Evolutionary conservation across 2,888 invertebrate genomes (phyloP).

Genomic region (Drosophila bunnanda): DNA sequence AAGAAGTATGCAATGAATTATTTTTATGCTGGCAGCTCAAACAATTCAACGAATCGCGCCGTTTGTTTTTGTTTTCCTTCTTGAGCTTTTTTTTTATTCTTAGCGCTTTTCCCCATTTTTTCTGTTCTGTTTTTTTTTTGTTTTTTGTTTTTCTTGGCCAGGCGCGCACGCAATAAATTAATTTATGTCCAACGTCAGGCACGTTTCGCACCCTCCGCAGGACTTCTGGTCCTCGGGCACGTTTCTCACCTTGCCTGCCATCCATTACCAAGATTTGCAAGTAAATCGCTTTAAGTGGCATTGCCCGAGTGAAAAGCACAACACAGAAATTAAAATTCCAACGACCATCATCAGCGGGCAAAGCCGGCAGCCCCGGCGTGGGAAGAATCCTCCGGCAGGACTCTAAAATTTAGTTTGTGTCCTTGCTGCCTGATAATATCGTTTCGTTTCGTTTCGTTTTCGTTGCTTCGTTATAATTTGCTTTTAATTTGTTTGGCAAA

Average conservation of each 20-base stretch:
- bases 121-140: slow-evolving; percentile 2
- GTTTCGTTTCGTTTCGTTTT: slow-evolving; percentile 43
- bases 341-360: slow-evolving; percentile 47
- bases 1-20: slow-evolving; percentile 75
- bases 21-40: slow-evolving; percentile 58
- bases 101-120: slow-evolving; percentile 31
- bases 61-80: slow-evolving; percentile 42
- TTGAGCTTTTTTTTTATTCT: slow-evolving; percentile 30
- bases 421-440: slow-evolving; percentile 58
- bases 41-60: slow-evolving; percentile 42
- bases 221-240: slow-evolving; percentile 55
- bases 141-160: slow-evolving; percentile 65
- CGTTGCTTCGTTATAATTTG: slow-evolving; percentile 73
- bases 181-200: slow-evolving; percentile 75
- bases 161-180: slow-evolving; percentile 81
- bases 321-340: slow-evolving; percentile 75
- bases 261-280: slow-evolving; percentile 75
- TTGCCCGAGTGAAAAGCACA: slow-evolving; percentile 53
- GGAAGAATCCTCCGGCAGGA: slow-evolving; percentile 28
- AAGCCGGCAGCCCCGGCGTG: background rate
- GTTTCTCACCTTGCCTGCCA: slow-evolving; percentile 75
- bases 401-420: slow-evolving; percentile 56
- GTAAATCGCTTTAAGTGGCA: slow-evolving; percentile 78
- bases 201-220: slow-evolving; percentile 66
- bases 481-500: slow-evolving; percentile 81